These are phyloP conservation scores for Zhuqinia jingwanae DNA, from an alignment of 2,888 invertebrate species.

Conservation along the genomic window DNA sequence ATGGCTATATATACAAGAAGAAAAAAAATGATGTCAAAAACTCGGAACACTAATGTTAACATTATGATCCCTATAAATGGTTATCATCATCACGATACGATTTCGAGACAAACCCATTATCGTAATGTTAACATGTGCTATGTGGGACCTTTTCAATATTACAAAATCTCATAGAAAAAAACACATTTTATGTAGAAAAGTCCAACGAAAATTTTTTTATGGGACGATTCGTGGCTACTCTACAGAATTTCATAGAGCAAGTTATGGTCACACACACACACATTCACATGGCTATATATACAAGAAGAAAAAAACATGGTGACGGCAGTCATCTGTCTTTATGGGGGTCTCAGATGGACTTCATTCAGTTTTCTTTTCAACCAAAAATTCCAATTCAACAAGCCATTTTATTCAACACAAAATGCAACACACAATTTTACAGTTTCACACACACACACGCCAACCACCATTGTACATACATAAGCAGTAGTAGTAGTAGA, in stretches of 20 bases:
- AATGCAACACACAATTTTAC: conserved; percentile 35
- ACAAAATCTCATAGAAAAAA: not conserved
- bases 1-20: not conserved
- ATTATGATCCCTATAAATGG: too few species aligned
- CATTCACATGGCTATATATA: not conserved
- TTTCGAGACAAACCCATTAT: too few species aligned
- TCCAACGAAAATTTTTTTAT: conserved; percentile 6
- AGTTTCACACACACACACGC: not conserved
- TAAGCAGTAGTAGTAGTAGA: not conserved
- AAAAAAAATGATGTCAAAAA: too few species aligned
- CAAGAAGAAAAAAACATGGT: not conserved
- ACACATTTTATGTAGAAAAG: too few species aligned
- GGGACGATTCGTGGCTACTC: conserved; percentile 15
- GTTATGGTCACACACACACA: too few species aligned
- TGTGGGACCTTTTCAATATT: not conserved
- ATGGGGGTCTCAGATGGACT: conserved; percentile 18
- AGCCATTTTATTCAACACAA: conserved; percentile 25
- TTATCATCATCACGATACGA: too few species aligned
- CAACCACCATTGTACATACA: not conserved
- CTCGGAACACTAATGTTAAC: too few species aligned
- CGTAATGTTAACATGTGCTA: too few species aligned
- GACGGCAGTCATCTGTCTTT: conserved; percentile 25
- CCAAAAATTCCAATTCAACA: not conserved
- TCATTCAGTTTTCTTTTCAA: not conserved
- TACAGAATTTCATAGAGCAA: not conserved